Evolutionary conservation across 1,140 invertebrate genomes (phyloP).

Genomic region (Solenopsis fugax): DNA sequence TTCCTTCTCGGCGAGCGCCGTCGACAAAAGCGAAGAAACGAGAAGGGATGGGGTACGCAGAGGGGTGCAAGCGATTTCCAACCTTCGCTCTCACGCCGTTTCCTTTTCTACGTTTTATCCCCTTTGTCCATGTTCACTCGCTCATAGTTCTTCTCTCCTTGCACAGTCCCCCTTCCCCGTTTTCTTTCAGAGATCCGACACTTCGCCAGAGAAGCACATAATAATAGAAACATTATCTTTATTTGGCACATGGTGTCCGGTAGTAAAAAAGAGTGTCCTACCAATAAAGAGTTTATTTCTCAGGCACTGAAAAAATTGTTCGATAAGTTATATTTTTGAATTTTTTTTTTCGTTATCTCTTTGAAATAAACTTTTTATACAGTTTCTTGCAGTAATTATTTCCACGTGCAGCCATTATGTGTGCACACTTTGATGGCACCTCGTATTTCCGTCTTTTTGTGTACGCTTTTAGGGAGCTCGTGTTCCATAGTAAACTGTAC

Average conservation of each 20-base stretch:
- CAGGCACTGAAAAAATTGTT: background rate
- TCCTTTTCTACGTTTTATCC: constrained; percentile 56
- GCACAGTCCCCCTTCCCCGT: background rate
- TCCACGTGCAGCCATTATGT: background rate
- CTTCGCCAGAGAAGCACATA: background rate
- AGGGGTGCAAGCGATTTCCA: constrained; percentile 20
- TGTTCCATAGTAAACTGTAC: constrained; percentile 17
- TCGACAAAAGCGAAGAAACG: constrained; percentile 19
- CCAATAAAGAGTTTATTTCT: constrained; percentile 7
- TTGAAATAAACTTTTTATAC: background rate
- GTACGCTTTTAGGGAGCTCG: background rate
- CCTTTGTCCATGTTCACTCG: constrained; percentile 48
- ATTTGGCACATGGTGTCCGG: background rate
- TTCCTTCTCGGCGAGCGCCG: constrained; percentile 1
- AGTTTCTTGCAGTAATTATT: background rate
- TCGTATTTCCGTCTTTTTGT: background rate
- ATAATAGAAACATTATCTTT: constrained; percentile 37
- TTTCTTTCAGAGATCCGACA: background rate
- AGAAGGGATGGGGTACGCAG: background rate
- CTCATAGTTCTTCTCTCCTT: background rate
- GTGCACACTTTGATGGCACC: background rate
- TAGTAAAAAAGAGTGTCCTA: background rate
- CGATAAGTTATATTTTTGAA: background rate
- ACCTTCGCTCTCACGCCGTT: background rate
- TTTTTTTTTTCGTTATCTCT: background rate